A percentile compares a stretch with the other conserved stretches of the same genome.
Evolutionary conservation across 2,113 vertebrate genomes (phyloP).

Genomic region (Chitala chitala): DNA sequence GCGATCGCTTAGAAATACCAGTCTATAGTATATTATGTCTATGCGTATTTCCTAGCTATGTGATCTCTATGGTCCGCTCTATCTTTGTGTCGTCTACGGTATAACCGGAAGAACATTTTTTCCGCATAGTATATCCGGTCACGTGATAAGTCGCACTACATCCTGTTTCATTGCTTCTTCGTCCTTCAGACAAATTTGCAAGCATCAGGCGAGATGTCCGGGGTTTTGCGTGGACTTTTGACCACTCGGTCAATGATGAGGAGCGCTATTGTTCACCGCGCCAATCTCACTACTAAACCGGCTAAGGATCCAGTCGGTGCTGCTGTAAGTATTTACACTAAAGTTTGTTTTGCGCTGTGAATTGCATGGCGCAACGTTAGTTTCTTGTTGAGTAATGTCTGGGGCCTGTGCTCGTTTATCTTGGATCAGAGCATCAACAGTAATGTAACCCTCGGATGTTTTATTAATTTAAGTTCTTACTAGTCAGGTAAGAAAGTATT

Average conservation of each 20-base stretch:
- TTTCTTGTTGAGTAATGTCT: too few species aligned
- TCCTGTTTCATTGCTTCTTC: neutral
- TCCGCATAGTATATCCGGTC: neutral
- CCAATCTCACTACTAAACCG: constrained; percentile 28
- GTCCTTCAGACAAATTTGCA: neutral
- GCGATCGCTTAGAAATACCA: too few species aligned
- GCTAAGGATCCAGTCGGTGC: constrained; percentile 29
- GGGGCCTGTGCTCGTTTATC: neutral
- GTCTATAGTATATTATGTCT: neutral
- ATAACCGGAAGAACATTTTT: too few species aligned
- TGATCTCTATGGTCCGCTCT: too few species aligned
- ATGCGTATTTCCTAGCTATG: too few species aligned
- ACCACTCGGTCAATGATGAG: constrained; percentile 30
- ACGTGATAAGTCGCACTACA: neutral
- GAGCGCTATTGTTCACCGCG: constrained; percentile 30
- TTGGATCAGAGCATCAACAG: neutral
- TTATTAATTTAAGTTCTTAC: neutral
- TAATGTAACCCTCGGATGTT: neutral
- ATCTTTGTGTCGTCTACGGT: too few species aligned
- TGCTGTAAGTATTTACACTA: constrained; percentile 31
- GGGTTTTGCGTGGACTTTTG: constrained; percentile 33
- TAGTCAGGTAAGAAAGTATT: neutral
- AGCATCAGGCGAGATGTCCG: constrained; percentile 35
- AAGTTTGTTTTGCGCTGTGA: neutral
- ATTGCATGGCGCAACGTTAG: neutral